Base-by-base conservation (phyloP, 2,797 vertebrate genomes). In the Aythya fuligula region DNA sequence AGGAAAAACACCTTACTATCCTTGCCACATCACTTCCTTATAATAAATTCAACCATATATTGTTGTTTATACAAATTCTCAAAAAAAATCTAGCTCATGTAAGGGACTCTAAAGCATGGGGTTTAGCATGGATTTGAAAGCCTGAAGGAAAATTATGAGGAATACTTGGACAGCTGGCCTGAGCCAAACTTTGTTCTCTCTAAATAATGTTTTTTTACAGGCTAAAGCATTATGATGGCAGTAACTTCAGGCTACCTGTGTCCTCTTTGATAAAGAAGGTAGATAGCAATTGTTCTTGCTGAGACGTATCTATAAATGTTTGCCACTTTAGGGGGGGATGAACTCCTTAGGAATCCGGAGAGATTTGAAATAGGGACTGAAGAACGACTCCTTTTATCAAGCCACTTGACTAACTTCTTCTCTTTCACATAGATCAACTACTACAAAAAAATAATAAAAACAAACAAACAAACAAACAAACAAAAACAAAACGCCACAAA, bases 181-280 rank as follows among this genome's bases (percentile, higher is more conserved):
- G 51, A 95, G 41, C 51, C 82, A 84, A 90, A 84, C 38, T 70
- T 90, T 60, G 6, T 24, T 70, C 54, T 61, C 51, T 32, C 24
- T 78, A 81, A 85, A 69, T n/a, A 72, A 90, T 22, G 9, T 32
- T 85, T 72, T 86, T 87, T 89, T 70, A 39, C 91, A 92, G 49
- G 41, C 41, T 87, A 53, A 3, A 51, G 53, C 67, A 77, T 69
- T 65, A 85, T 3, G 19, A 71, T 21, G 38, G 32, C 58, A 80
- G 4, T 53, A 86, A 79, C 24, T 84, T 70, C 62, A 70, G 43
- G 34, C 85, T 49, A 66, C 7, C 16, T 51, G 17, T 38, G 25
- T 41, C 13, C 16, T 70, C 73, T 56, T 41, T 34, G 21, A 86
- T 41, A 69, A 93, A 49, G 24, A 28, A 7, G 10, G 17, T 10